phyloP scores from a whole-genome alignment of 2,888 invertebrate genomes.

The Caenorhabditis zanzibari region DNA sequence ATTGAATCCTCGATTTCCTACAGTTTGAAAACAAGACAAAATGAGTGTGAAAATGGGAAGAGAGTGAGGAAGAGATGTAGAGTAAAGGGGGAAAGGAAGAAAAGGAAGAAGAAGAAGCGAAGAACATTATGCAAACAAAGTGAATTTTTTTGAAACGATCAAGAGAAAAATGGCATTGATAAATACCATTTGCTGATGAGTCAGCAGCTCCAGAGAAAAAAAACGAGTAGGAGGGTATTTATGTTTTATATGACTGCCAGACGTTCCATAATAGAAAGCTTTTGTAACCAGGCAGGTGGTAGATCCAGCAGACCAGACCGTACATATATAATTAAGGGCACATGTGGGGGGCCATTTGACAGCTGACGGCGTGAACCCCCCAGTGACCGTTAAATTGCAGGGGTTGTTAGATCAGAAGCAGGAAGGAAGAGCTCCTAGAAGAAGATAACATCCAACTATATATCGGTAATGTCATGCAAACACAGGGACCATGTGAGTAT shows the following conservation, averaged over 20 bases:
- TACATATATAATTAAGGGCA: slow-evolving; percentile 56
- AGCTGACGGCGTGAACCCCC: slow-evolving; percentile 66
- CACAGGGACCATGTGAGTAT: slow-evolving; percentile 20
- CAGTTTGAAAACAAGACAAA: slow-evolving; percentile 48
- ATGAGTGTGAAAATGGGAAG: slow-evolving; percentile 2
- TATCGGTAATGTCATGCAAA: slow-evolving; percentile 46
- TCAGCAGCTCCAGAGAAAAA: slow-evolving; percentile 43
- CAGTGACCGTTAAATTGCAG: slow-evolving; percentile 39
- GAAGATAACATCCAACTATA: background rate
- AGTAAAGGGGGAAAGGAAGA: slow-evolving; percentile 8
- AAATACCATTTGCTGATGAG: slow-evolving; percentile 48
- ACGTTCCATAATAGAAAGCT: background rate
- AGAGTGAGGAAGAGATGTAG: background rate
- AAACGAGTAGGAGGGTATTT: slow-evolving; percentile 27
- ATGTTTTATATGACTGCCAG: slow-evolving; percentile 13
- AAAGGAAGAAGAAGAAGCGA: background rate
- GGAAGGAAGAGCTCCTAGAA: slow-evolving; percentile 22
- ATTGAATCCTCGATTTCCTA: slow-evolving; percentile 35
- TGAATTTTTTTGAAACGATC: slow-evolving; percentile 34
- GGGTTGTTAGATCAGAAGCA: slow-evolving; percentile 54
- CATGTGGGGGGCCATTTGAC: slow-evolving; percentile 50
- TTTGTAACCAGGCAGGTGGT: slow-evolving; percentile 50
- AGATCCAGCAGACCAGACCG: slow-evolving; percentile 41
- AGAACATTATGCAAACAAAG: slow-evolving; percentile 60
- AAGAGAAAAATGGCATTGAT: slow-evolving; percentile 28